Base-by-base conservation (phyloP, 2,888 invertebrate species). In the Unio pictorum region DNA sequence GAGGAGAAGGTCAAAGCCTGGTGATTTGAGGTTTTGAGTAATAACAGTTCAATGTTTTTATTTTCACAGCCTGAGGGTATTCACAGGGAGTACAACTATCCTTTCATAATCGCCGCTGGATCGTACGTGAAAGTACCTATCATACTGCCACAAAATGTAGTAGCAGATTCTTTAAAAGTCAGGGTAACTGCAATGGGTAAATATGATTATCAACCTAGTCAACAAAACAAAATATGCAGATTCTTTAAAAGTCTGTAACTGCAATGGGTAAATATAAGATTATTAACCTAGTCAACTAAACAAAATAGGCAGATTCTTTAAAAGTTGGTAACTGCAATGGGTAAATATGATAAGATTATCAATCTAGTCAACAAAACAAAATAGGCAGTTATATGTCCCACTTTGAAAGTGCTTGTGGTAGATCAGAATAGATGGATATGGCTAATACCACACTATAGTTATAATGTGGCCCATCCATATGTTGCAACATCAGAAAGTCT, bases 61-160 rank as follows among this genome's bases (percentile, higher is more conserved):
- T 69, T 55, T 18, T 73, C 30, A 8, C 66, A 86, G 81, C 74
- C 86, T 6, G 84, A 86, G 67, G 86, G 86, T 23, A 78, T 79
- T 1, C 75, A 80, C 23, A 78, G 82, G 69, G 81, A 84, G 64
- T 81, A 79, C 71, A 85, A 82, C 62, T 72, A 79, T n/a, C 81
- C 83, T 4, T 68, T 80, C 15, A 69, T 82, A n/a, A 69, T 77
- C 15, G 80, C 63, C 18, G 69, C 65, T 0, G 64, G 66, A 8
- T 73, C 73, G 91, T 92, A 34, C 20, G 26, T 71, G n/a, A 93
- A 93, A 64, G 88, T 96, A 0, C 93, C 94, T 1, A 93, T 96
- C 28, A 93, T 94, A 11, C 93, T 95, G 79, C 93, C 93, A 0
- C 81, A 89, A 5, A 90, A 91, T 65, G 87, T 92, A 0, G 93